Evolutionary conservation across 2,797 vertebrate genomes (phyloP).

Genomic region (Tinamus major): DNA sequence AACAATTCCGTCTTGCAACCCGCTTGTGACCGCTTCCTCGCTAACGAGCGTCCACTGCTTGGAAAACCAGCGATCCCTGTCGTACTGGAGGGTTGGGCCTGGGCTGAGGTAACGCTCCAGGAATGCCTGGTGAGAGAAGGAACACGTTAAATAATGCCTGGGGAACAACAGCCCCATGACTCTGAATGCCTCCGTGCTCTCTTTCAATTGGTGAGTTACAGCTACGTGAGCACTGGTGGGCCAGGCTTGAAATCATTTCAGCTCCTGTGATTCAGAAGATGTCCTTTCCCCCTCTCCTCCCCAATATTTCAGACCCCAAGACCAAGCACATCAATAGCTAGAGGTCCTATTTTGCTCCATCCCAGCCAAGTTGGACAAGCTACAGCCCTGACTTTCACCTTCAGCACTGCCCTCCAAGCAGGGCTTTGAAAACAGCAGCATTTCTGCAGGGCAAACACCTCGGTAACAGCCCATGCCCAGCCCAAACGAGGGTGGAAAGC

Average conservation of each 20-base stretch:
- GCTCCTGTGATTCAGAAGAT: background rate
- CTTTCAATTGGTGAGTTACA: background rate
- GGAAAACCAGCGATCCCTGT: slow-evolving; percentile 91
- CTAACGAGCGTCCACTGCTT: slow-evolving; percentile 95
- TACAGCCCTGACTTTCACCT: background rate
- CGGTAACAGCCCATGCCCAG: background rate
- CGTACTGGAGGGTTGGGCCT: slow-evolving; percentile 92
- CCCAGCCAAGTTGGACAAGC: background rate
- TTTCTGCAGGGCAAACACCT: background rate
- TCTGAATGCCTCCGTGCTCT: background rate
- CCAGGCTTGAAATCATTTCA: background rate
- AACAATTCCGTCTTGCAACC: slow-evolving; percentile 86
- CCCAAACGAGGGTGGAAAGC: background rate
- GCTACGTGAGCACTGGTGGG: fast-evolving
- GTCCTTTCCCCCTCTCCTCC: background rate
- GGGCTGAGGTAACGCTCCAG: slow-evolving; percentile 93
- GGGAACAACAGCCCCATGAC: background rate
- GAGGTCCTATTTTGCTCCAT: background rate
- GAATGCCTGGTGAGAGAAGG: slow-evolving; percentile 86
- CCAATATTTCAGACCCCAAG: background rate
- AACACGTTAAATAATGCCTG: background rate
- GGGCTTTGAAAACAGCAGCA: background rate
- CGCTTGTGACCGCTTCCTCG: slow-evolving; percentile 92
- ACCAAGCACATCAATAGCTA: background rate
- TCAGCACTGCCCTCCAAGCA: background rate